Conservation (phyloP, 2,888 invertebrate species). For the Hypercompe scribonia region DNA sequence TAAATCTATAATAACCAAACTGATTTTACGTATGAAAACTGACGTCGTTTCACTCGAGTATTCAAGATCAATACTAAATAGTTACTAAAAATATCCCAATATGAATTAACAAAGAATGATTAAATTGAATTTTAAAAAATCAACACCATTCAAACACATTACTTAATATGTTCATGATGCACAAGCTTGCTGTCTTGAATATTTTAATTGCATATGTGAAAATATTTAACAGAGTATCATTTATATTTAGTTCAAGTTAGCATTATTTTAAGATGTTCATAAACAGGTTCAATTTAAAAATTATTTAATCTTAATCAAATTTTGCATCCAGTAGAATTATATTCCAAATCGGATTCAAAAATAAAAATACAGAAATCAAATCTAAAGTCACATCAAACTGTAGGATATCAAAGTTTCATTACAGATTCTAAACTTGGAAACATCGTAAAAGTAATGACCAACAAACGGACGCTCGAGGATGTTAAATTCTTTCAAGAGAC, state of each 20-base stretch:
- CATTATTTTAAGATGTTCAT: slow-evolving; percentile 12
- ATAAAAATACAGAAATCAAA: slow-evolving; percentile 35
- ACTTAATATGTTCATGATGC: no score
- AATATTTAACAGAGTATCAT: slow-evolving; percentile 54
- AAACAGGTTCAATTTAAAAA: background rate
- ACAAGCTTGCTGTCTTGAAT: background rate
- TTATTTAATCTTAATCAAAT: background rate
- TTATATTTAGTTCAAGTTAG: slow-evolving; percentile 23
- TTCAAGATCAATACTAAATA: no score
- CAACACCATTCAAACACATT: no score
- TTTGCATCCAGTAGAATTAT: background rate
- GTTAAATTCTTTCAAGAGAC: slow-evolving; percentile 40
- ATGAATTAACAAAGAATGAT: background rate
- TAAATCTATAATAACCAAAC: no score
- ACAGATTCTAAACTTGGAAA: slow-evolving; percentile 45
- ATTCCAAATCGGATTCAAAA: slow-evolving; percentile 2
- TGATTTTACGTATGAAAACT: background rate
- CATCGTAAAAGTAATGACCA: slow-evolving; percentile 50
- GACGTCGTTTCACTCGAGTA: slow-evolving; percentile 29
- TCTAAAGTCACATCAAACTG: slow-evolving; percentile 47
- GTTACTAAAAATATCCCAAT: background rate
- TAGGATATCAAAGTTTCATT: slow-evolving; percentile 48
- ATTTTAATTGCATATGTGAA: background rate
- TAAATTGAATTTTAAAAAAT: background rate
- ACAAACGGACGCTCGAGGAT: slow-evolving; percentile 46